Evolutionary conservation across 2,113 vertebrate genomes (phyloP).

Genomic region (Brachionichthys hirsutus): DNA sequence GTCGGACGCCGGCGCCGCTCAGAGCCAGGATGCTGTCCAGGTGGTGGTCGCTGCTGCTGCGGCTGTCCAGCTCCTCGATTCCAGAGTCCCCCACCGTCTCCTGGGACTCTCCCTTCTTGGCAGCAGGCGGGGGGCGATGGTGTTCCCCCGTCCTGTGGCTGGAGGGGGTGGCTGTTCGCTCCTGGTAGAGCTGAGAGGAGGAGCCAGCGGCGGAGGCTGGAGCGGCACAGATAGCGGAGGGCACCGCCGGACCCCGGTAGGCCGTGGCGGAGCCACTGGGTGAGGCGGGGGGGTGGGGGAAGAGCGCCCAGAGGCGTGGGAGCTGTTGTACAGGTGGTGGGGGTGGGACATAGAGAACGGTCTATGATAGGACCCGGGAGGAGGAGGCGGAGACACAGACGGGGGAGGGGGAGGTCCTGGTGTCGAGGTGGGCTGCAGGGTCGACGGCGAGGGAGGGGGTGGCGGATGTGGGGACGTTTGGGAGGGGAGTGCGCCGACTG

Average conservation of each 20-base stretch:
- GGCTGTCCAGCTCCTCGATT: conserved; percentile 91
- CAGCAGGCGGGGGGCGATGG: conserved; percentile 49
- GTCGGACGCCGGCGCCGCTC: conserved; percentile 58
- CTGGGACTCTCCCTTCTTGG: conserved; percentile 79
- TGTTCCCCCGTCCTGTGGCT: conserved; percentile 62
- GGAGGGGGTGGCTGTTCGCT: conserved; percentile 61
- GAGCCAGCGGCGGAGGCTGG: conserved; percentile 59
- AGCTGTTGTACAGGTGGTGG: conserved; percentile 78
- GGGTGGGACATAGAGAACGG: conserved; percentile 77
- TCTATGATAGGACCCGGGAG: conserved; percentile 76
- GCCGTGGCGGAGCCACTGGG: conserved; percentile 65
- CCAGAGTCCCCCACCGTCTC: conserved; percentile 90
- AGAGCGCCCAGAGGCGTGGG: conserved; percentile 63
- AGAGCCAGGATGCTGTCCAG: conserved; percentile 87
- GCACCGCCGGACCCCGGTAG: conserved; percentile 59
- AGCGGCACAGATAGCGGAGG: no score
- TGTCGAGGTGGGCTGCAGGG: conserved; percentile 50
- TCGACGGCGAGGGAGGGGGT: conserved; percentile 68
- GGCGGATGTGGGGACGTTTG: conserved; percentile 70
- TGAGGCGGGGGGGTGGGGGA: conserved; percentile 74
- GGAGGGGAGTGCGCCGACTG: conserved; percentile 78
- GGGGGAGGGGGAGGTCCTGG: conserved; percentile 74
- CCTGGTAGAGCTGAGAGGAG: conserved; percentile 67
- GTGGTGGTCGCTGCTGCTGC: conserved; percentile 93
- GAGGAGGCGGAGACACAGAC: conserved; percentile 76